phyloP scores from a whole-genome alignment of 2,797 vertebrate genomes.

The Spondyliosoma cantharus region DNA sequence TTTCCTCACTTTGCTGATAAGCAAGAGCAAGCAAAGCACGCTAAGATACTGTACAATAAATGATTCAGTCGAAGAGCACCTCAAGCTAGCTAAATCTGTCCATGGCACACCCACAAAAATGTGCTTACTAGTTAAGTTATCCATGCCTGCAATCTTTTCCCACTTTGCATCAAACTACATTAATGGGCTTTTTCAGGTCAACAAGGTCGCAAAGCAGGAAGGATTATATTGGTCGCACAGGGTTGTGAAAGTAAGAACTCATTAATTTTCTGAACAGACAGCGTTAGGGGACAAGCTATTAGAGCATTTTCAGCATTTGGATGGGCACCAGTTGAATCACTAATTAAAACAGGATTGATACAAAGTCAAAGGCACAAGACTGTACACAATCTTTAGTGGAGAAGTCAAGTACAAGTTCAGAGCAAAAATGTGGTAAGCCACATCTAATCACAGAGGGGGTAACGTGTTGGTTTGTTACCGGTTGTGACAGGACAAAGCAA shows the following conservation, averaged over 20 bases:
- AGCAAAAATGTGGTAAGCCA: background rate
- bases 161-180: background rate
- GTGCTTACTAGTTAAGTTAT: background rate
- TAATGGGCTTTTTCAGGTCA: background rate
- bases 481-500: background rate
- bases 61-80: background rate
- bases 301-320: background rate
- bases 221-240: background rate
- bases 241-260: background rate
- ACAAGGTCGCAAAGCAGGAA: background rate
- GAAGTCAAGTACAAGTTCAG: background rate
- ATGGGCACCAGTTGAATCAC: background rate
- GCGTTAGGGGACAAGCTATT: background rate
- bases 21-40: background rate
- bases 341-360: background rate
- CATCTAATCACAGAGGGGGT: background rate
- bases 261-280: background rate
- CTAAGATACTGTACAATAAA: background rate
- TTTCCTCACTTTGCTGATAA: background rate
- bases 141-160: background rate
- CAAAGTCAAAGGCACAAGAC: constrained; percentile 1
- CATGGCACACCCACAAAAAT: background rate
- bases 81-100: background rate
- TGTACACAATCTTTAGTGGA: background rate
- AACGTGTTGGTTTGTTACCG: background rate